Conservation (phyloP, 1,140 invertebrate genomes). For the Sitophilus oryzae region DNA sequence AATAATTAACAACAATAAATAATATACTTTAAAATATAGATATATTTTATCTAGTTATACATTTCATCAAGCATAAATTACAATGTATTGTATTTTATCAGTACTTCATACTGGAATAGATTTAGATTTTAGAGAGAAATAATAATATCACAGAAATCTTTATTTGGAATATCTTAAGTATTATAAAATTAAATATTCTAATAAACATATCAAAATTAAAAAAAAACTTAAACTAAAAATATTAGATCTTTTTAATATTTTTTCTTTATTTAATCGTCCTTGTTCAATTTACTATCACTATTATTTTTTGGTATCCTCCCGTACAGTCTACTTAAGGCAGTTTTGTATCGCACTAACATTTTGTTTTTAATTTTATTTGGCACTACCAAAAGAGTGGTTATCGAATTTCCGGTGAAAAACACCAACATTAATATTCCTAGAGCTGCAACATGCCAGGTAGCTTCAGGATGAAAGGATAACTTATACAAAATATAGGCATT, state of each 20-base stretch:
- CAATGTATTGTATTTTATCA: too few relatives aligned
- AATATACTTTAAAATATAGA: too few relatives aligned
- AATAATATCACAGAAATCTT: constrained; percentile 2
- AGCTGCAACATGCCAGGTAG: constrained; percentile 86
- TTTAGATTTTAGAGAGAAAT: too few relatives aligned
- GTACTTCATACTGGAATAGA: too few relatives aligned
- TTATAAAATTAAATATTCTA: too few relatives aligned
- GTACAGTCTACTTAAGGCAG: constrained; percentile 14
- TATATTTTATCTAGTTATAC: too few relatives aligned
- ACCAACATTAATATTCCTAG: constrained; percentile 75
- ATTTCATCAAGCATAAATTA: too few relatives aligned
- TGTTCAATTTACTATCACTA: not conserved
- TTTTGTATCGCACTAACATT: constrained; percentile 48
- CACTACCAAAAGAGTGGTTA: constrained; percentile 77
- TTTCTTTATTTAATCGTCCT: not conserved
- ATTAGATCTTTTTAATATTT: not conserved
- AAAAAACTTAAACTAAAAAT: too few relatives aligned
- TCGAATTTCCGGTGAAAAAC: constrained; percentile 85
- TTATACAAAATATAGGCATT: constrained; percentile 82
- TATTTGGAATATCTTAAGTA: not conserved
- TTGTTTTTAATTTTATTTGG: constrained; percentile 79
- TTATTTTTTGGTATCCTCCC: constrained; percentile 1
- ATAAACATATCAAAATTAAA: too few relatives aligned
- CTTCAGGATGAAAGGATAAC: constrained; percentile 63
- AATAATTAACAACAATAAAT: too few relatives aligned